Evolutionary conservation across 2,888 invertebrate species (phyloP).

Genomic region (Cyclophora albipunctata): DNA sequence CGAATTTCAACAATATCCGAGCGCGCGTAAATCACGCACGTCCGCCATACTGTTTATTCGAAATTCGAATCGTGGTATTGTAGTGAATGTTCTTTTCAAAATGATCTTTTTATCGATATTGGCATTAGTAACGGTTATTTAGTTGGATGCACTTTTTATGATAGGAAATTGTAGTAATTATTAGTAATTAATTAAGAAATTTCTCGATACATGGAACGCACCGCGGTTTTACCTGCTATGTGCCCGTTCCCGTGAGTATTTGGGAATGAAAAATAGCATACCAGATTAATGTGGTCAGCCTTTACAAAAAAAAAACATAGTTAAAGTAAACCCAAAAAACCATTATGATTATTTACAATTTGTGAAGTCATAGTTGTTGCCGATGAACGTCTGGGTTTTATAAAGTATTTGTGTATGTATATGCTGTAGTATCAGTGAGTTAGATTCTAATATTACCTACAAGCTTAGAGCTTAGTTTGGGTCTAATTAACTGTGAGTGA

Average conservation of each 20-base stretch:
- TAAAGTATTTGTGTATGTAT: no score
- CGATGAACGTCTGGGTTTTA: not conserved
- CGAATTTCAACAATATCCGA: conserved; percentile 61
- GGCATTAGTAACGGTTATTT: conserved; percentile 19
- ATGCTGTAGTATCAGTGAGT: no score
- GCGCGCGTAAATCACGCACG: conserved; percentile 56
- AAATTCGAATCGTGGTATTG: conserved; percentile 36
- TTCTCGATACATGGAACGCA: no score
- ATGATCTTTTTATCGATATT: conserved; percentile 42
- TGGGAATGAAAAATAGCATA: no score
- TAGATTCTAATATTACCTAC: no score
- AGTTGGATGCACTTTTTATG: conserved; percentile 18
- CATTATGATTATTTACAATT: not conserved
- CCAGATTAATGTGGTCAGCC: no score
- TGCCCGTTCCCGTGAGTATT: no score
- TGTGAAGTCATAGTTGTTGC: not conserved
- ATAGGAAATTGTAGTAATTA: no score
- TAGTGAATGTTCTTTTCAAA: conserved; percentile 38
- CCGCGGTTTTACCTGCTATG: no score
- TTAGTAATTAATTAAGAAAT: no score
- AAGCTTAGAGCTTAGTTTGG: no score
- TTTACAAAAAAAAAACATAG: not conserved
- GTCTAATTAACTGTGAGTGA: no score
- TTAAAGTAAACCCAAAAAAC: not conserved
- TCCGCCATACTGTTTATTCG: conserved; percentile 57